phyloP scores from a whole-genome alignment of 2,113 vertebrate genomes.

The Cricetomys ansorgei region DNA sequence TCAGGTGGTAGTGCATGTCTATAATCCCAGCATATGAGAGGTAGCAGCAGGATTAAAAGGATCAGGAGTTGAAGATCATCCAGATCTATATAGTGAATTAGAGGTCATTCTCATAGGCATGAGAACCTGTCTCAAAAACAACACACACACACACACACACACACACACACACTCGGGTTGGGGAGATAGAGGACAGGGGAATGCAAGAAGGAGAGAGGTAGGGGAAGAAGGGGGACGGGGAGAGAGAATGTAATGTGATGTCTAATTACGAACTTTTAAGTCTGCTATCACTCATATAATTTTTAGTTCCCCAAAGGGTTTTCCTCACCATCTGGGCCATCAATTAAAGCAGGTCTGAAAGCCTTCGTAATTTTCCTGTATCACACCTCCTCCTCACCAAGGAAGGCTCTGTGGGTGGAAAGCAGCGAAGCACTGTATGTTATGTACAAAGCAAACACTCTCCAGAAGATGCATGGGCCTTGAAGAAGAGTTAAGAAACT shows the following conservation, averaged over 20 bases:
- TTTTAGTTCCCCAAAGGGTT: conserved; percentile 46
- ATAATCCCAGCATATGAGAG: neutral
- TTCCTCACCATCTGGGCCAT: conserved; percentile 68
- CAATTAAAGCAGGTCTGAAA: conserved; percentile 34
- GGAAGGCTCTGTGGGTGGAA: conserved; percentile 54
- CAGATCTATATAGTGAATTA: neutral
- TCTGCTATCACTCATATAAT: conserved; percentile 24
- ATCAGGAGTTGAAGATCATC: neutral
- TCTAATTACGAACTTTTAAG: conserved; percentile 15
- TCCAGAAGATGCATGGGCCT: neutral
- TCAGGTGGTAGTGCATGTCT: neutral
- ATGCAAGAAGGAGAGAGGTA: too few species aligned
- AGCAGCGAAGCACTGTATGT: neutral
- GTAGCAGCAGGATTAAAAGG: neutral
- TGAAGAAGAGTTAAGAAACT: neutral
- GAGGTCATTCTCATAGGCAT: neutral
- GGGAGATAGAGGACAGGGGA: neutral
- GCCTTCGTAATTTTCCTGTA: conserved; percentile 11
- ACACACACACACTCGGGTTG: neutral
- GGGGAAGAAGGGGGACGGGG: neutral
- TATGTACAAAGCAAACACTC: conserved; percentile 17
- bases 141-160: neutral
- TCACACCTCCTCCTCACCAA: conserved; percentile 57
- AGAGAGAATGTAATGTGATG: neutral
- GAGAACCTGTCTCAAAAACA: neutral